Conservation (phyloP, 1,140 invertebrate species). For the Elysia chlorotica region DNA sequence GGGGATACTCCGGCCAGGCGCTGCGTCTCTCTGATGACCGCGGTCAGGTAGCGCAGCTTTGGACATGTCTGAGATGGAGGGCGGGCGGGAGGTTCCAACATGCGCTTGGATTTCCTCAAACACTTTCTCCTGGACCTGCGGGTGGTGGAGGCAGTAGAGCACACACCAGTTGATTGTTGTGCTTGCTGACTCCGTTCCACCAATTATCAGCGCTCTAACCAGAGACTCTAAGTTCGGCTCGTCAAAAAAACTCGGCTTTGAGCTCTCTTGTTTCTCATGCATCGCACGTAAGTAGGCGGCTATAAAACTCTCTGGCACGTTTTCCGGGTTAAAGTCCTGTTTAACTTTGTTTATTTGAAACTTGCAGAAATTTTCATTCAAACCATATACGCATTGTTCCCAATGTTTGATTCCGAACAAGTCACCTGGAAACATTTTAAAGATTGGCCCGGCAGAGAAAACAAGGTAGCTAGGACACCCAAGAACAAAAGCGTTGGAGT, state of each 20-base stretch:
- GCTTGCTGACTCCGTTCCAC: conserved; percentile 85
- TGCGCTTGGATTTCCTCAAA: conserved; percentile 76
- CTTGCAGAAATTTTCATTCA: neutral
- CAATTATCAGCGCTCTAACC: conserved; percentile 81
- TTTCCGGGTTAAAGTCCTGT: conserved; percentile 1
- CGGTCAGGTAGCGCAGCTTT: conserved; percentile 33
- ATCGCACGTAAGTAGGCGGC: conserved; percentile 21
- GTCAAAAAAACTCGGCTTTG: neutral
- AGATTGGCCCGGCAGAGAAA: neutral
- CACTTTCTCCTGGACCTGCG: conserved; percentile 75
- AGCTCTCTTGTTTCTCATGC: neutral
- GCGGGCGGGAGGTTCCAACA: conserved; percentile 17
- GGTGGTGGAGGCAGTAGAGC: conserved; percentile 77
- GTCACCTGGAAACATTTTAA: conserved; percentile 28
- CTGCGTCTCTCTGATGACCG: conserved; percentile 33
- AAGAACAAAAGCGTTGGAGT: neutral
- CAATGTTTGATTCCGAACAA: conserved; percentile 23
- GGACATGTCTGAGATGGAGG: conserved; percentile 26
- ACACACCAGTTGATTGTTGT: conserved; percentile 86
- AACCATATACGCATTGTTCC: neutral
- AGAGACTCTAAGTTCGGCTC: conserved; percentile 26
- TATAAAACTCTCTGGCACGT: conserved; percentile 29
- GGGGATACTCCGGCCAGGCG: conserved; percentile 39
- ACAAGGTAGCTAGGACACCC: neutral
- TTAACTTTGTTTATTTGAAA: neutral